Percentiles rank a stretch among this genome's conserved stretches.
Conservation (phyloP, 35 echinoderm and acorn worm species). For the Ptychodera flava region DNA sequence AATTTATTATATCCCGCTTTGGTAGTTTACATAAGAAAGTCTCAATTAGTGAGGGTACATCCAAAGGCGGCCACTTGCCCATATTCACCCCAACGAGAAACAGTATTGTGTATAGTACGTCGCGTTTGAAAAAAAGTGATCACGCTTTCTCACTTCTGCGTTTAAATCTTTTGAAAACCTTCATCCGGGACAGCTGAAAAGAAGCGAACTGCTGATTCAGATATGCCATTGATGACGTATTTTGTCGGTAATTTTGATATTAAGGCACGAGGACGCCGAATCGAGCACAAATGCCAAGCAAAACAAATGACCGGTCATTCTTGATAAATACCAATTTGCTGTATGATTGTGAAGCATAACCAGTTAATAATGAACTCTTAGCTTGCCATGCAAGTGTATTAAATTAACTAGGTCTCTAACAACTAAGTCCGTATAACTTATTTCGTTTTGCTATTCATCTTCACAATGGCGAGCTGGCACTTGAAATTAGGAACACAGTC, state of each 20-base stretch:
- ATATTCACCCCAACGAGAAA: no score
- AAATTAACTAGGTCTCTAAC: background rate
- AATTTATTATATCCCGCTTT: no score
- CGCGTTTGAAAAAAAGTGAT: no score
- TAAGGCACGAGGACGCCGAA: background rate
- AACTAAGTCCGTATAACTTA: background rate
- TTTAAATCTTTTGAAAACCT: no score
- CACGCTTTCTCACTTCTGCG: no score
- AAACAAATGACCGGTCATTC: background rate
- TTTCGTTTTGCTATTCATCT: background rate
- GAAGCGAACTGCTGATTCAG: no score
- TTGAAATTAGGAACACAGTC: background rate
- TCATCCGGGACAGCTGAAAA: no score
- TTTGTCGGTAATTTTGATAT: background rate
- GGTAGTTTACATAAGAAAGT: no score
- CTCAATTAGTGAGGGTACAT: no score
- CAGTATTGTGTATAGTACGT: no score
- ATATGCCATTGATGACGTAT: background rate
- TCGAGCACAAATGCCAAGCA: background rate
- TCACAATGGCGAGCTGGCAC: background rate
- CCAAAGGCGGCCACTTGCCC: no score
- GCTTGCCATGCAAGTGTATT: background rate
- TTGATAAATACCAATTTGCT: background rate
- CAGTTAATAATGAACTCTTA: background rate
- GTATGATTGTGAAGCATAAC: background rate